Conservation (phyloP, 2,113 vertebrate species). For the Myrmophylax atrothorax region DNA sequence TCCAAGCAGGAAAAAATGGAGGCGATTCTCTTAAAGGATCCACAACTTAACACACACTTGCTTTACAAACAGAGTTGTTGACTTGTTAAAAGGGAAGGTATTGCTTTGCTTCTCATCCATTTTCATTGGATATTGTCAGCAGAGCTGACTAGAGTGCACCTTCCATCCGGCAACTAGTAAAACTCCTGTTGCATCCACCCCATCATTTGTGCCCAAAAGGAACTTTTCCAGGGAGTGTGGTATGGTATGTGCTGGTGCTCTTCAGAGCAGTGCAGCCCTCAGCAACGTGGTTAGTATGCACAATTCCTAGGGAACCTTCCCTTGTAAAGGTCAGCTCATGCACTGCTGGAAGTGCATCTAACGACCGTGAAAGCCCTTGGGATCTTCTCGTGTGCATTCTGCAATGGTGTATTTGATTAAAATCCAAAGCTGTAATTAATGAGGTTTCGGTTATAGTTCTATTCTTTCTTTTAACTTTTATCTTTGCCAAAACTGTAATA, state of each 20-base stretch:
- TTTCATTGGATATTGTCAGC: neutral
- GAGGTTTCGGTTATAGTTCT: neutral
- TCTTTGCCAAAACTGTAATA: neutral
- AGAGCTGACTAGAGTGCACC: neutral
- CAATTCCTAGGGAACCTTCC: neutral
- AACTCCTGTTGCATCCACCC: neutral
- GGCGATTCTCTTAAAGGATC: neutral
- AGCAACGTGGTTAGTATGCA: neutral
- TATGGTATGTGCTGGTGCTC: neutral
- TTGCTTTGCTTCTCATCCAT: rapidly evolving
- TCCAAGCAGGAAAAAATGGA: neutral
- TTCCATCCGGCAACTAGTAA: neutral
- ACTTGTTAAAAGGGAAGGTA: neutral
- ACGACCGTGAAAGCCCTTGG: rapidly evolving
- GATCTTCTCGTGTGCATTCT: neutral
- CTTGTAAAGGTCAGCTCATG: neutral
- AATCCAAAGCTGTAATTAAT: neutral
- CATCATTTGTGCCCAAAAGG: neutral
- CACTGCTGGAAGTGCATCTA: neutral
- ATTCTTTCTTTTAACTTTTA: neutral
- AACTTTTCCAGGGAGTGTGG: neutral
- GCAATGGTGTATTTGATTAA: neutral
- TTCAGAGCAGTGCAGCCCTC: neutral
- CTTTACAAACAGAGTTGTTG: neutral
- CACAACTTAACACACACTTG: neutral